Percentiles rank a stretch among this genome's conserved stretches.
Evolutionary conservation across 2,113 vertebrate species (phyloP).

Genomic region (Heterochromis multidens): DNA sequence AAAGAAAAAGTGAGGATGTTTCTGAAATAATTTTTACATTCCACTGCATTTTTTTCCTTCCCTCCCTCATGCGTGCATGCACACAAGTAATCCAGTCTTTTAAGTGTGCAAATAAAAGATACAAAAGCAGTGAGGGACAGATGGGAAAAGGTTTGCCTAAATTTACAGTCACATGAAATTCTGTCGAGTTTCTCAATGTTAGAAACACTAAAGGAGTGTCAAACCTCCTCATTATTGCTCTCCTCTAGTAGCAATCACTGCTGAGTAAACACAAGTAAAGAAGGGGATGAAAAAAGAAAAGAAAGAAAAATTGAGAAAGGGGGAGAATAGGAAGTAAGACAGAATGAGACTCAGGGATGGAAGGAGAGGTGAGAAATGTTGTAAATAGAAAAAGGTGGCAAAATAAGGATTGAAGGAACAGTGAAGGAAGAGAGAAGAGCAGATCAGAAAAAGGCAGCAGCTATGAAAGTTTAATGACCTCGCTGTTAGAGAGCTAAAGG

Average conservation of each 20-base stretch:
- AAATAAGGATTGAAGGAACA: not conserved
- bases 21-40: not conserved
- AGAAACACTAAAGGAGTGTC: conserved; percentile 60
- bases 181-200: conserved; percentile 45
- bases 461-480: conserved; percentile 65
- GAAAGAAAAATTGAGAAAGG: not conserved
- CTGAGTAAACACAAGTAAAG: conserved; percentile 33
- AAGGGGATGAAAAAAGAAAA: not conserved
- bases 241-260: conserved; percentile 46
- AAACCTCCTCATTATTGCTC: conserved; percentile 56
- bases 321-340: not conserved
- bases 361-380: not conserved
- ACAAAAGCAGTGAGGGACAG: conserved; percentile 35
- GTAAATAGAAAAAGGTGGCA: not conserved
- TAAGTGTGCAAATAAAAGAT: conserved; percentile 32
- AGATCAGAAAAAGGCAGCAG: conserved; percentile 42
- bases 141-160: conserved; percentile 50
- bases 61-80: not conserved
- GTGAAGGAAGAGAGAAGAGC: not conserved
- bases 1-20: not conserved
- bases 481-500: conserved; percentile 50
- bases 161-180: conserved; percentile 50
- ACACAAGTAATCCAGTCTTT: conserved; percentile 10
- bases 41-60: not conserved
- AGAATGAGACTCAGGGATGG: not conserved